These are phyloP conservation scores for Urocynchramus pylzowi DNA, from an alignment of 2,113 vertebrate genomes.

Conservation along the genomic window DNA sequence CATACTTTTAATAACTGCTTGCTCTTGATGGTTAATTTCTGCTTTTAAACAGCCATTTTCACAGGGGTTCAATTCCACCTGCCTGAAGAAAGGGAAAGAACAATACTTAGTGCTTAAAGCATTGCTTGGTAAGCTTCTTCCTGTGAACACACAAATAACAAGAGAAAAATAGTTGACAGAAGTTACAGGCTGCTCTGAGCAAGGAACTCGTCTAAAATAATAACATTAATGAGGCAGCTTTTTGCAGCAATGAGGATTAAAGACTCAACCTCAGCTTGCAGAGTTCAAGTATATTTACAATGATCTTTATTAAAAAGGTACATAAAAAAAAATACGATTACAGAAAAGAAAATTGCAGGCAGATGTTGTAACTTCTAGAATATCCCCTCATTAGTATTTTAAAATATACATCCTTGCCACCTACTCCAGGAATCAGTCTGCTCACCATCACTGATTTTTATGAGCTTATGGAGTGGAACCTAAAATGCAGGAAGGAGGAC, in stretches of 20 bases:
- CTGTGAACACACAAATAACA: neutral
- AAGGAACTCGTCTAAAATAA: neutral
- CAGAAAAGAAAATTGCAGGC: neutral
- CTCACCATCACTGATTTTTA: neutral
- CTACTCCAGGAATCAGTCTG: neutral
- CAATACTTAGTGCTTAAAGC: neutral
- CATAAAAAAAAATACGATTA: neutral
- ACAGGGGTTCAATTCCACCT: conserved; percentile 73
- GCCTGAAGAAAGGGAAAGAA: conserved; percentile 65
- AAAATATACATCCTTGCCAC: neutral
- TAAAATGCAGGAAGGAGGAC: neutral
- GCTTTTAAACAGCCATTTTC: conserved; percentile 75
- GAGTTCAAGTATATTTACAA: neutral
- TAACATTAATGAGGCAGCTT: neutral
- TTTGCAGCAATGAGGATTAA: neutral
- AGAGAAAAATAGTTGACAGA: neutral
- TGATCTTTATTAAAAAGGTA: neutral
- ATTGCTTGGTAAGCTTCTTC: neutral
- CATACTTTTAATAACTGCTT: conserved; percentile 43
- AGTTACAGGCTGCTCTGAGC: neutral
- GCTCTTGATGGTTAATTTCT: conserved; percentile 66
- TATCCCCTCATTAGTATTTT: neutral
- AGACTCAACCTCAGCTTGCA: neutral
- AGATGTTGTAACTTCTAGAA: neutral
- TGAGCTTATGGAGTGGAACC: neutral